These are phyloP conservation scores for Drosophila kurseongensis DNA, from an alignment of 1,140 invertebrate genomes.

Conservation along the genomic window DNA sequence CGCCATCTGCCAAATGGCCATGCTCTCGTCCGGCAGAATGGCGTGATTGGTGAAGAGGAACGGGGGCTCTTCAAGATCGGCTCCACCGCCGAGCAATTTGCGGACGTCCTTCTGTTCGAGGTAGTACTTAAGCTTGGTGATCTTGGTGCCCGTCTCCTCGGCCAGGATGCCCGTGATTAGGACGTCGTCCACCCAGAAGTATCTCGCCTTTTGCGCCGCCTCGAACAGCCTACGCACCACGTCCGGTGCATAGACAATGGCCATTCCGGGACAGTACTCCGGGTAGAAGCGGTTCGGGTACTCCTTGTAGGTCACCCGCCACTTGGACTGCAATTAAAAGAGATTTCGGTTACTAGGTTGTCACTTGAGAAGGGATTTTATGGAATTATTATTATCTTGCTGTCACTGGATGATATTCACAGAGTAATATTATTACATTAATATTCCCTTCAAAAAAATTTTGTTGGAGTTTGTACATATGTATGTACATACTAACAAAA, in stretches of 20 bases:
- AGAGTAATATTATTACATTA: no score
- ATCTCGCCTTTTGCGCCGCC: constrained; percentile 87
- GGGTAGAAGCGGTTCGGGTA: constrained; percentile 89
- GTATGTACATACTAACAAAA: no score
- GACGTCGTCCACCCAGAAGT: constrained; percentile 95
- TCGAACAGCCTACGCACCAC: constrained; percentile 88
- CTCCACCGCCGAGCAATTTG: constrained; percentile 59
- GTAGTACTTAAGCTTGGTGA: constrained; percentile 85
- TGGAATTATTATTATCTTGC: no score
- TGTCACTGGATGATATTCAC: no score
- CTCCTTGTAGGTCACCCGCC: constrained; percentile 90
- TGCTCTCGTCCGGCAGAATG: constrained; percentile 85
- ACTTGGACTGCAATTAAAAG: constrained; percentile 87
- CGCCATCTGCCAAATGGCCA: constrained; percentile 83
- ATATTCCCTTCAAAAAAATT: no score
- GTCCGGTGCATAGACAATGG: constrained; percentile 90
- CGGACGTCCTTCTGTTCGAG: constrained; percentile 77
- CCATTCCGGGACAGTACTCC: constrained; percentile 91
- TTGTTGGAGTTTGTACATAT: no score
- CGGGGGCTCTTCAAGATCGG: constrained; percentile 57
- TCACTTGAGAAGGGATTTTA: neutral
- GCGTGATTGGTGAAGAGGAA: constrained; percentile 87
- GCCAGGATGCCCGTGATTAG: constrained; percentile 91
- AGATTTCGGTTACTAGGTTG: neutral
- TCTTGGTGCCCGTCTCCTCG: constrained; percentile 86